Conservation (phyloP, 2,888 invertebrate species). For the Scaptomyza flava region DNA sequence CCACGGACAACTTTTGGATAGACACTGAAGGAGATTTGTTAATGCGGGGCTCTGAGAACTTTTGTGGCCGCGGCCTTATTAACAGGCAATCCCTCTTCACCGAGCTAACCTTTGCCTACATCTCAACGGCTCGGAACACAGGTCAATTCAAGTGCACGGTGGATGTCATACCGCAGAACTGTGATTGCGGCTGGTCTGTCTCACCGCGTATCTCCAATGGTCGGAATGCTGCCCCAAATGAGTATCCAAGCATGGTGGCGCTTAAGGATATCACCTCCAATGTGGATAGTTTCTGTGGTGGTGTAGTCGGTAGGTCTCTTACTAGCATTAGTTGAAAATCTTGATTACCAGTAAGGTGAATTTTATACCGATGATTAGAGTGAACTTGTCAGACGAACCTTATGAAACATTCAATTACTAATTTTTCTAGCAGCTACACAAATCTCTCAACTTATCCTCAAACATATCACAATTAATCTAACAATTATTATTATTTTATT, state of each 20-base stretch:
- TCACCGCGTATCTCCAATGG: slow-evolving; percentile 86
- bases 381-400: too few relatives aligned
- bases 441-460: too few relatives aligned
- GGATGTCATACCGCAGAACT: slow-evolving; percentile 57
- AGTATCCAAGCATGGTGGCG: slow-evolving; percentile 87
- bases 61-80: slow-evolving; percentile 77
- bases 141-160: slow-evolving; percentile 77
- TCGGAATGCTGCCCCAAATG: slow-evolving; percentile 85
- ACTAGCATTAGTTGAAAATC: too few relatives aligned
- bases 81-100: slow-evolving; percentile 68
- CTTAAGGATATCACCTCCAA: slow-evolving; percentile 70
- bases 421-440: too few relatives aligned
- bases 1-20: slow-evolving; percentile 80
- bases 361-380: too few relatives aligned
- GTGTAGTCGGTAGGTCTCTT: slow-evolving; percentile 82
- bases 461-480: too few relatives aligned
- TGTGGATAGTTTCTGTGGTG: slow-evolving; percentile 84
- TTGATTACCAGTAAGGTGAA: too few relatives aligned
- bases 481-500: too few relatives aligned
- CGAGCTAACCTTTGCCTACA: slow-evolving; percentile 74
- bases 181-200: slow-evolving; percentile 83
- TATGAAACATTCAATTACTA: too few relatives aligned
- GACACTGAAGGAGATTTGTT: slow-evolving; percentile 77
- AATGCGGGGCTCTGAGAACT: slow-evolving; percentile 72
- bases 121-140: slow-evolving; percentile 49